A percentile compares a stretch with the other conserved stretches of the same genome.
phyloP scores from a whole-genome alignment of 2,113 vertebrate species.

The Nyctereutes procyonoides region DNA sequence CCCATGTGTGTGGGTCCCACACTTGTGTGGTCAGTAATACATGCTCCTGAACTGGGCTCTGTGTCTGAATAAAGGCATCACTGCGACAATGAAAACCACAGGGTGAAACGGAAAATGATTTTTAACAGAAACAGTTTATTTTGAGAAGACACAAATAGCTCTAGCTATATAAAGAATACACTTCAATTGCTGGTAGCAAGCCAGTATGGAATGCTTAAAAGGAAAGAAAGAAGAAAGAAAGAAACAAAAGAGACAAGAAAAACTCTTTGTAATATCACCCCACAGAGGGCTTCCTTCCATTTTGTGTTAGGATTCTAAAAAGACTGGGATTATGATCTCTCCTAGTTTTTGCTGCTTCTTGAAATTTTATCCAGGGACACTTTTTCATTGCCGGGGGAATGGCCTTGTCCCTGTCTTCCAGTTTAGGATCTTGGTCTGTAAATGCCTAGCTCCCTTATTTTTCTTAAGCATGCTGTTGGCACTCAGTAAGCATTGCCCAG shows the following conservation, averaged over 20 bases:
- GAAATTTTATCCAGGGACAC: conserved; percentile 26
- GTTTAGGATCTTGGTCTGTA: conserved; percentile 19
- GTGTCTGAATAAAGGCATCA: conserved; percentile 36
- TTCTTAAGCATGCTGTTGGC: not conserved
- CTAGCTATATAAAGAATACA: conserved; percentile 79
- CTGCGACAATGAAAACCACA: conserved; percentile 57
- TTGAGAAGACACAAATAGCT: conserved; percentile 80
- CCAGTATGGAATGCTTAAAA: conserved; percentile 68
- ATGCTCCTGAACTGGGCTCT: not conserved
- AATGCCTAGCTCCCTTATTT: conserved; percentile 22
- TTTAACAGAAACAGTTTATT: conserved; percentile 81
- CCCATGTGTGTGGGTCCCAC: not conserved
- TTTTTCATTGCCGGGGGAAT: not conserved
- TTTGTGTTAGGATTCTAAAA: conserved; percentile 56
- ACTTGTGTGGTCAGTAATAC: not conserved
- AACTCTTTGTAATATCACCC: conserved; percentile 60
- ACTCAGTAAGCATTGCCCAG: not conserved
- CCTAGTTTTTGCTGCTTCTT: conserved; percentile 52
- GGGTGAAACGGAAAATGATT: conserved; percentile 52
- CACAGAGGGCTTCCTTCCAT: conserved; percentile 54
- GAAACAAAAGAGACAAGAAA: conserved; percentile 51
- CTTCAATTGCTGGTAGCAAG: conserved; percentile 78
- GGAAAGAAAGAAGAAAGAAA: not conserved
- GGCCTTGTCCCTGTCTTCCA: conserved; percentile 41
- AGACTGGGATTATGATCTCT: conserved; percentile 31